Evolutionary conservation across 37 sponge, comb jelly and placozoan species (phyloP).

Genomic region (Dysidea cf. avara): DNA sequence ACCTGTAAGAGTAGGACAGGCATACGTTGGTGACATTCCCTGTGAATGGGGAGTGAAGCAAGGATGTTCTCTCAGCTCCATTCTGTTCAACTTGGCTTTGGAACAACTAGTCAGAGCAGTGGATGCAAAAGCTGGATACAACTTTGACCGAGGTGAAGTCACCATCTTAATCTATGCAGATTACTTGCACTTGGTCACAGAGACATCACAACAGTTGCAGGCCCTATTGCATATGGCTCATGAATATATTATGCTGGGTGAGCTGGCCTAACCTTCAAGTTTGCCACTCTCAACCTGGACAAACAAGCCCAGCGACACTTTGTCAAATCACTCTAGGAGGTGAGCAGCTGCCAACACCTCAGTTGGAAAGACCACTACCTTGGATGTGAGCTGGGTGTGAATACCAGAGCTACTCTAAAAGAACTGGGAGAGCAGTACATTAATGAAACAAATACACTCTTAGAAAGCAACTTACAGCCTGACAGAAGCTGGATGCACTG

Average conservation of each 20-base stretch:
- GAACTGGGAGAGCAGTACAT: neutral
- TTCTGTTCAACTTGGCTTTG: constrained; percentile 10
- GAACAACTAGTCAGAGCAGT: constrained; percentile 3
- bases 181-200: too few relatives aligned
- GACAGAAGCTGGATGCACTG: too few relatives aligned
- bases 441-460: neutral
- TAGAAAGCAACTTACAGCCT: neutral
- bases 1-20: neutral
- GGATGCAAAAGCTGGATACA: neutral
- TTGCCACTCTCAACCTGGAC: too few relatives aligned
- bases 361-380: constrained; percentile 31
- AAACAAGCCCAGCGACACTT: too few relatives aligned
- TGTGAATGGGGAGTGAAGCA: neutral
- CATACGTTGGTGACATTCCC: neutral
- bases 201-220: too few relatives aligned
- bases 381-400: constrained; percentile 10
- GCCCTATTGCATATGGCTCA: too few relatives aligned
- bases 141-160: too few relatives aligned
- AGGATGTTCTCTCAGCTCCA: constrained; percentile 11
- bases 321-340: too few relatives aligned
- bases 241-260: too few relatives aligned
- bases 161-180: too few relatives aligned
- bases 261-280: too few relatives aligned
- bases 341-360: too few relatives aligned
- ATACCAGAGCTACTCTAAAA: neutral